Percentiles rank a stretch among this genome's conserved stretches.
Evolutionary conservation across 2,888 invertebrate genomes (phyloP).

Genomic region (Torymus texanus): DNA sequence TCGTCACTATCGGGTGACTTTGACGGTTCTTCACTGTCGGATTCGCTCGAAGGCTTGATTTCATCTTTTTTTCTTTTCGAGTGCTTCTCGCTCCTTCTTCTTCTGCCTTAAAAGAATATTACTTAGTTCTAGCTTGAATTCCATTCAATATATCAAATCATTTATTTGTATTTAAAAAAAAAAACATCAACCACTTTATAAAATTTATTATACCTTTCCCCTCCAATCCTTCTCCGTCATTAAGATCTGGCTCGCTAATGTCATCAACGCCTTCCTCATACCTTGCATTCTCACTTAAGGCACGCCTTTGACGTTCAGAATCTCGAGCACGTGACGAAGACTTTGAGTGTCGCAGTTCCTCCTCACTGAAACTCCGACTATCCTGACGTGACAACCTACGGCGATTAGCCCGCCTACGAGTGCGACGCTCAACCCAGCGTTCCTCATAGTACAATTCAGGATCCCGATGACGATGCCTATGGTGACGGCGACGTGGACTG

Average conservation of each 20-base stretch:
- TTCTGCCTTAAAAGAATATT: slow-evolving; percentile 52
- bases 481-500: slow-evolving; percentile 53
- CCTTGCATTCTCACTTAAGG: slow-evolving; percentile 71
- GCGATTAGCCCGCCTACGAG: slow-evolving; percentile 63
- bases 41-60: slow-evolving; percentile 13
- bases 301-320: slow-evolving; percentile 57
- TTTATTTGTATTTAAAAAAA: not conserved
- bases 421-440: slow-evolving; percentile 69
- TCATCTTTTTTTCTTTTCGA: slow-evolving; percentile 60
- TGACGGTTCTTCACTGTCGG: slow-evolving; percentile 10
- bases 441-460: slow-evolving; percentile 70
- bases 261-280: slow-evolving; percentile 63
- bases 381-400: slow-evolving; percentile 67
- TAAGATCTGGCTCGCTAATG: not conserved
- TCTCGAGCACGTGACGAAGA: slow-evolving; percentile 70
- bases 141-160: not conserved
- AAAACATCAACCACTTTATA: not conserved
- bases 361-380: slow-evolving; percentile 73
- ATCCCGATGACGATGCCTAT: slow-evolving; percentile 59
- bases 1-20: slow-evolving; percentile 56
- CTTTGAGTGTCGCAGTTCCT: slow-evolving; percentile 72
- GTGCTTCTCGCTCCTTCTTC: slow-evolving; percentile 55
- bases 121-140: slow-evolving; percentile 37
- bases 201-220: slow-evolving; percentile 25
- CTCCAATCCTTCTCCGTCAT: not conserved